Conservation (phyloP, 2,797 vertebrate genomes). For the Heliangelus exortis region DNA sequence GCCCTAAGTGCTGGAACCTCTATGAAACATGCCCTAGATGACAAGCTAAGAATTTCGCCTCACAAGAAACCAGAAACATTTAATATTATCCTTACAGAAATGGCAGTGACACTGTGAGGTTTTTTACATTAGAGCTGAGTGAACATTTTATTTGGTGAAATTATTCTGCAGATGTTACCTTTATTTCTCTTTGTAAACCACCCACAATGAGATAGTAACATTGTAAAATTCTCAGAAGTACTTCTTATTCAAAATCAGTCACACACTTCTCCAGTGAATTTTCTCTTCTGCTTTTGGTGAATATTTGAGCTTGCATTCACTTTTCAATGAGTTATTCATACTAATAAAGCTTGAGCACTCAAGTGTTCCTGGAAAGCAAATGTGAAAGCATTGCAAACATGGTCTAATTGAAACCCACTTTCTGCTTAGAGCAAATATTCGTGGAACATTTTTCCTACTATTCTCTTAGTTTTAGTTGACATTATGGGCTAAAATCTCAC, state of each 20-base stretch:
- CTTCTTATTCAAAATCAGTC: slow-evolving; percentile 62
- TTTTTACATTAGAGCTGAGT: slow-evolving; percentile 2
- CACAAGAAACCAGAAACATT: neutral
- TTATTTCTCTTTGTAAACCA: slow-evolving; percentile 13
- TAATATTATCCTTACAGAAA: neutral
- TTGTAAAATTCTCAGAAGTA: slow-evolving; percentile 39
- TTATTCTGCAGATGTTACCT: neutral
- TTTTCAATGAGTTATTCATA: slow-evolving; percentile 68
- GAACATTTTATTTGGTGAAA: slow-evolving; percentile 36
- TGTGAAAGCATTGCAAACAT: slow-evolving; percentile 62
- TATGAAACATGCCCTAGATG: neutral
- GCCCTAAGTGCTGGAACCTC: neutral
- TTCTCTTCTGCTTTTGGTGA: slow-evolving; percentile 51
- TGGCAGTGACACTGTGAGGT: neutral
- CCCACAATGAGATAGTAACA: neutral
- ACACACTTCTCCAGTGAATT: slow-evolving; percentile 24
- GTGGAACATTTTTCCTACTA: slow-evolving; percentile 54
- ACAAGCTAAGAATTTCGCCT: slow-evolving; percentile 13
- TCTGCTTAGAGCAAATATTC: slow-evolving; percentile 52
- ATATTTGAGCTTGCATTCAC: slow-evolving; percentile 53
- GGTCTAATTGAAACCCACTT: slow-evolving; percentile 71
- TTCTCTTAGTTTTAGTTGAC: slow-evolving; percentile 48
- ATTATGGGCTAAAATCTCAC: slow-evolving; percentile 59
- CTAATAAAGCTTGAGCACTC: slow-evolving; percentile 66
- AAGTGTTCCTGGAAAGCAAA: slow-evolving; percentile 67